phyloP scores from a whole-genome alignment of 2,888 invertebrate species.

The Cephus pulcher region DNA sequence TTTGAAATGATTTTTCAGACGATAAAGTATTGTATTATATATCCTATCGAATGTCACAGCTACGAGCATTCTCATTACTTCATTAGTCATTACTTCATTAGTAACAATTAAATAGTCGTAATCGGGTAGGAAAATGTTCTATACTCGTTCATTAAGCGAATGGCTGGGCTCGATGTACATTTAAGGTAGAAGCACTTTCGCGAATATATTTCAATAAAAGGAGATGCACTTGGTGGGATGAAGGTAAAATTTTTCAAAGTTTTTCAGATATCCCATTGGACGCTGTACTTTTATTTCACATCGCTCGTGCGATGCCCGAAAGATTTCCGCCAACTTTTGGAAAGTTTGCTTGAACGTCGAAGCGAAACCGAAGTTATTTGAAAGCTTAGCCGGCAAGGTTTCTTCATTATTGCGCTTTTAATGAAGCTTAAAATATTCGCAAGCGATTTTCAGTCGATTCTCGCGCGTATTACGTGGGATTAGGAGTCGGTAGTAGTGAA shows the following conservation, averaged over 20 bases:
- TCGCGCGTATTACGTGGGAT: background rate
- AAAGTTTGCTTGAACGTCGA: conserved; percentile 27
- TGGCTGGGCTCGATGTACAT: background rate
- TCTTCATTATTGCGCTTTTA: conserved; percentile 52
- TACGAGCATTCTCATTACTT: background rate
- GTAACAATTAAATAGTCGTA: background rate
- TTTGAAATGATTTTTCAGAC: background rate
- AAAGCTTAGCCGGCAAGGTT: conserved; percentile 38
- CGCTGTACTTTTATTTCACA: background rate
- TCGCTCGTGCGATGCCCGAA: conserved; percentile 15
- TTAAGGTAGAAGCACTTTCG: background rate
- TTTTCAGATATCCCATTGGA: background rate
- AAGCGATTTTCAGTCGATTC: conserved; percentile 18
- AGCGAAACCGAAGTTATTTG: conserved; percentile 29
- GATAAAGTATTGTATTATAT: background rate
- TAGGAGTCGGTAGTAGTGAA: conserved; percentile 6
- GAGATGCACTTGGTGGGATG: background rate
- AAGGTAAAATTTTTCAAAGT: conserved; percentile 25
- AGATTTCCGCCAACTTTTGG: conserved; percentile 38
- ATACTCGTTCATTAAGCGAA: background rate
- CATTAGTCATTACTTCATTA: background rate
- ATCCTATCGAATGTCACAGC: background rate
- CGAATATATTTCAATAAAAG: background rate
- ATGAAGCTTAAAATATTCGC: conserved; percentile 53
- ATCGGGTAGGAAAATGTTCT: background rate